A percentile compares a stretch with the other conserved stretches of the same genome.
Evolutionary conservation across 1,140 invertebrate species (phyloP).

Genomic region (Aculops lycopersici): DNA sequence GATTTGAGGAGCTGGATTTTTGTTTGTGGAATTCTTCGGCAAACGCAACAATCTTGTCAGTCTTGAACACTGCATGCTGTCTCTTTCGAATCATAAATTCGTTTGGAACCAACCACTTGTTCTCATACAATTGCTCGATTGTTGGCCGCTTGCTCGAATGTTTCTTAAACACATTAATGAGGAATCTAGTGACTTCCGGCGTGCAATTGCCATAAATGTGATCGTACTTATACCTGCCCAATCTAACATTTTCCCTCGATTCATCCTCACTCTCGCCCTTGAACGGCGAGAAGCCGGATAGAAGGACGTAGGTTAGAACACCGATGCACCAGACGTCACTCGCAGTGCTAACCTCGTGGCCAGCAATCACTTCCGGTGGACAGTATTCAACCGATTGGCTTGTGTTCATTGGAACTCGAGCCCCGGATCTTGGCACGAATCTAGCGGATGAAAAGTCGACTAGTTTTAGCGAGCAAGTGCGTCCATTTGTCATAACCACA

Average conservation of each 20-base stretch:
- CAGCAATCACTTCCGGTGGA: constrained; percentile 68
- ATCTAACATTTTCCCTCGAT: constrained; percentile 60
- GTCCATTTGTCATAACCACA: constrained; percentile 60
- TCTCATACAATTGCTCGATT: constrained; percentile 69
- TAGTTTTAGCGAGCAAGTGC: constrained; percentile 48
- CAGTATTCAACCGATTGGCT: constrained; percentile 13
- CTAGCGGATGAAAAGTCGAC: constrained; percentile 59
- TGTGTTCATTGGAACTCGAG: constrained; percentile 10
- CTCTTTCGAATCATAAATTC: constrained; percentile 73
- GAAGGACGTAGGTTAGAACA: constrained; percentile 59
- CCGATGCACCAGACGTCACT: constrained; percentile 88
- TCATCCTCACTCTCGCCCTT: constrained; percentile 41
- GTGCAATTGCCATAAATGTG: constrained; percentile 72
- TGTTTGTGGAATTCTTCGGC: constrained; percentile 10
- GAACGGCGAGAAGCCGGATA: constrained; percentile 78
- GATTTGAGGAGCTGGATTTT: too few relatives aligned
- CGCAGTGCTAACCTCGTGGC: constrained; percentile 46
- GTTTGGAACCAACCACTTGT: constrained; percentile 62
- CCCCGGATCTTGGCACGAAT: constrained; percentile 39
- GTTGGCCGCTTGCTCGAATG: constrained; percentile 50
- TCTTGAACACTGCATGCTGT: constrained; percentile 49
- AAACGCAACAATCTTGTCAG: constrained; percentile 26
- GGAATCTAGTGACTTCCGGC: constrained; percentile 66
- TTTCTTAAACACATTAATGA: constrained; percentile 76
- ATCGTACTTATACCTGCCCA: constrained; percentile 71